Base-by-base conservation (phyloP, 2,113 vertebrate species). In the Periophthalmus modestus region DNA sequence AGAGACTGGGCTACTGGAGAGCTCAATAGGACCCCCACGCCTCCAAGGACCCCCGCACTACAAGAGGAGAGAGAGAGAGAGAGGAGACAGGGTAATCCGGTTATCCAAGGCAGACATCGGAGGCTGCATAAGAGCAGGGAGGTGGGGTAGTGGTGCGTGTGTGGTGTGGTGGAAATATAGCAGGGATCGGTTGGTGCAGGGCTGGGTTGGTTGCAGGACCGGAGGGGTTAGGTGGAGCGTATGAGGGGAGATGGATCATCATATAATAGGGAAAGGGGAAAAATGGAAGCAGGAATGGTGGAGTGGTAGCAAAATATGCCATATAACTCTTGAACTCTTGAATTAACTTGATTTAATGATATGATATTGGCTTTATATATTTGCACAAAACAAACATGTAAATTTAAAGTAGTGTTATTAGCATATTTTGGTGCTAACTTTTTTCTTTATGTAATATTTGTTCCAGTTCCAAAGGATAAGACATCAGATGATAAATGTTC, bases 81-180 rank as follows among this genome's bases (percentile, higher is more conserved):
- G 82, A 75, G 94, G 96, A 94, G 95, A 97, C 97, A 97, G 93
- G 93, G 92, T 96, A 97, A 98, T 98, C 95, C 93, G 91, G 93
- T 94, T 94, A 92, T 90, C 94, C 93, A 93, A 96, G 97, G 97
- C 97, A 97, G 96, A 94, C 94, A 85, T 93, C 92, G 90, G 90
- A 91, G 92, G 94, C 92, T 92, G 93, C 93, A 92, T 91, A 91
- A 88, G 93, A 91, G 92, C 91, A 91, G 94, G 87, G 85, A 91
- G 92, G 93, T 92, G 94, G 93, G 1, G 39, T 43, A 9, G 39
- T 10, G 39, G 87, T 89, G 88, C 92, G 93, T 92, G 94, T 94
- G 93, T 73, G 87, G 88, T 86, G 73, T 95, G 92, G 90, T 92
- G 93, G 94, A 91, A 94, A 95, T 95, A 74, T 9, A 43, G 39